Evolutionary conservation across 2,113 vertebrate genomes (phyloP).

Genomic region (Coptodon bakossiorum): DNA sequence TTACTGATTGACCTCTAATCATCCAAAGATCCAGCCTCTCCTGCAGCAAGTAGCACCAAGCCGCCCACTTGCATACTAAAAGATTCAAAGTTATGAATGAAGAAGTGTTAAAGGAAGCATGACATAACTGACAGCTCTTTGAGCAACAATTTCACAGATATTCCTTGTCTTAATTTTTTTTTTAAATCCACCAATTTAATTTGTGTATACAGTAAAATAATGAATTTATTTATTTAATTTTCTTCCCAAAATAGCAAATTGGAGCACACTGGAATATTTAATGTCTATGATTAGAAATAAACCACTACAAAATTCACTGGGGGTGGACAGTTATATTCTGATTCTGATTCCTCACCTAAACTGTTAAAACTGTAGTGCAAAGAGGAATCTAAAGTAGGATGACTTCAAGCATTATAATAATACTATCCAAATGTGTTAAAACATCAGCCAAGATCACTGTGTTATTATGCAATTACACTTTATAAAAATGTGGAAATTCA

Average conservation of each 20-base stretch:
- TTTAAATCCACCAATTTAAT: not conserved
- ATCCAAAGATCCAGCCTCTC: not conserved
- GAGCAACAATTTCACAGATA: not conserved
- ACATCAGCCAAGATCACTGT: not conserved
- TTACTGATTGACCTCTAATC: not conserved
- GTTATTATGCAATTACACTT: not conserved
- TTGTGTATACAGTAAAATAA: not conserved
- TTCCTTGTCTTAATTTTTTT: not conserved
- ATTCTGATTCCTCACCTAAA: not conserved
- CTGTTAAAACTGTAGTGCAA: not conserved
- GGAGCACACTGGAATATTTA: not conserved
- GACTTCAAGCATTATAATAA: not conserved
- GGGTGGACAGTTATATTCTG: not conserved
- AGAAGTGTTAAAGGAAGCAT: not conserved
- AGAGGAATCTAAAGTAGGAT: not conserved
- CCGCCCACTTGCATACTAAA: not conserved
- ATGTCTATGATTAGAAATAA: not conserved
- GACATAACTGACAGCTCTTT: not conserved
- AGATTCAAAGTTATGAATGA: not conserved
- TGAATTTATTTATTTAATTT: not conserved
- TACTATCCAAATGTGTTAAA: not conserved
- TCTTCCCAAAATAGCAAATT: not conserved
- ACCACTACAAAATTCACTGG: not conserved
- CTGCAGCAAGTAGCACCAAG: not conserved
- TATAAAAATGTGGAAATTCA: not conserved